Evolutionary conservation across 2,113 vertebrate genomes (phyloP).

Genomic region (Grammomys surdaster): DNA sequence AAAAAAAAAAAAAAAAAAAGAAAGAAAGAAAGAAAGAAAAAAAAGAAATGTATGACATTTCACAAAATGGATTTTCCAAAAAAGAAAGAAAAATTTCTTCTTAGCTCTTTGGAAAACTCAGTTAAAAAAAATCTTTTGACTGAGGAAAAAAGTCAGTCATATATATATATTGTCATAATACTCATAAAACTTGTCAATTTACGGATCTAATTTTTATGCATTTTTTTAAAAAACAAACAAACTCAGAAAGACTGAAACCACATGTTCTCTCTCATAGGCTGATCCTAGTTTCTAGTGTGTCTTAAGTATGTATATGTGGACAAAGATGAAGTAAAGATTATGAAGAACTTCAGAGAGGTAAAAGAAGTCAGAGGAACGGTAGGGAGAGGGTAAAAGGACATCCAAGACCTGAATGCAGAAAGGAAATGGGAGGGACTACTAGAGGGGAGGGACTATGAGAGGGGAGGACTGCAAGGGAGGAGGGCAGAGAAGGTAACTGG

Average conservation of each 20-base stretch:
- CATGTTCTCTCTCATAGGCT: neutral
- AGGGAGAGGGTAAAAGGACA: neutral
- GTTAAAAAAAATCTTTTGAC: conserved; percentile 15
- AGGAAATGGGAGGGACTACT: neutral
- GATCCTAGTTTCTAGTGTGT: no score
- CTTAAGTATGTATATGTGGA: neutral
- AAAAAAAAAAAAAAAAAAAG: conserved; percentile 27
- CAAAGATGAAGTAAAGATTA: neutral
- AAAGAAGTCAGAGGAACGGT: no score
- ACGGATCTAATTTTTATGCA: conserved; percentile 25
- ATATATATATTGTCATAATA: neutral
- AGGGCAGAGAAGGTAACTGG: neutral
- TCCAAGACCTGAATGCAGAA: neutral
- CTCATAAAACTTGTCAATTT: neutral
- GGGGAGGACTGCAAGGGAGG: no score
- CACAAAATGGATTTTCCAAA: conserved; percentile 34
- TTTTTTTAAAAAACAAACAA: neutral
- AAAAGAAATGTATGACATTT: conserved; percentile 51
- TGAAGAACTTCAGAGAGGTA: neutral
- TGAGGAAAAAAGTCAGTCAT: conserved; percentile 41
- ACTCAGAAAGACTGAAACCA: neutral
- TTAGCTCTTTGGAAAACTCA: conserved; percentile 61
- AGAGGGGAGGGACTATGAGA: no score
- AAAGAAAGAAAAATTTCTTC: neutral
- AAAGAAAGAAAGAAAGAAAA: no score